phyloP scores from a whole-genome alignment of 2,888 invertebrate genomes.

The Leptopilina syphax region DNA sequence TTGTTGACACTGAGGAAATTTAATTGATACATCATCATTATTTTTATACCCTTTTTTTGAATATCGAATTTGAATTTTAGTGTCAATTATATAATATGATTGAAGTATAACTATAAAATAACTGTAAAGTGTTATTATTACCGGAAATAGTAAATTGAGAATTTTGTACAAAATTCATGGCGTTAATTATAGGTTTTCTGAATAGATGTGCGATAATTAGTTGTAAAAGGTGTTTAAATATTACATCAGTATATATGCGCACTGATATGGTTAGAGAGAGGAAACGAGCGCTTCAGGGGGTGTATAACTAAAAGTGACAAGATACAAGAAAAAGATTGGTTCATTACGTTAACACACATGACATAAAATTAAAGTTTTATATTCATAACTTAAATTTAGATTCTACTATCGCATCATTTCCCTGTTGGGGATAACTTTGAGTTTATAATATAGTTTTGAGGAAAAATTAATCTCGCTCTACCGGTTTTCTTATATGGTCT shows the following conservation, averaged over 20 bases:
- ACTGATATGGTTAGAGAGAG: not conserved
- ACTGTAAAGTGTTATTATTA: not conserved
- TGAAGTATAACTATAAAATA: too few species aligned
- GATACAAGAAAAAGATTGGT: slow-evolving; percentile 28
- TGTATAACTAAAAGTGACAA: slow-evolving; percentile 29
- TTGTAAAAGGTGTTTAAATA: slow-evolving; percentile 7
- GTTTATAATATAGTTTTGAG: not conserved
- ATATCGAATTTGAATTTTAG: too few species aligned
- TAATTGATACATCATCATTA: too few species aligned
- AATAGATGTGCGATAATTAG: slow-evolving; percentile 1
- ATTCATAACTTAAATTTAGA: not conserved
- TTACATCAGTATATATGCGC: not conserved
- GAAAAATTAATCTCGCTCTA: slow-evolving; percentile 23
- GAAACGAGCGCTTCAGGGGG: slow-evolving; percentile 7
- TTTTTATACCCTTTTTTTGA: too few species aligned
- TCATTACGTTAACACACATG: slow-evolving; percentile 23
- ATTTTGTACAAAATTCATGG: not conserved
- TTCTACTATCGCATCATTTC: not conserved
- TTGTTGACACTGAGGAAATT: too few species aligned
- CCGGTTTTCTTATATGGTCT: slow-evolving; percentile 11
- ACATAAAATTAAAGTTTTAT: slow-evolving; percentile 31
- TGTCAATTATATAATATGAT: too few species aligned
- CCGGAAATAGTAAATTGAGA: not conserved
- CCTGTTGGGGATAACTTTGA: not conserved
- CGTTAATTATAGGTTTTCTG: slow-evolving; percentile 22